Conservation (phyloP, 2,888 invertebrate genomes). For the Harpagoxenus sublaevis region DNA sequence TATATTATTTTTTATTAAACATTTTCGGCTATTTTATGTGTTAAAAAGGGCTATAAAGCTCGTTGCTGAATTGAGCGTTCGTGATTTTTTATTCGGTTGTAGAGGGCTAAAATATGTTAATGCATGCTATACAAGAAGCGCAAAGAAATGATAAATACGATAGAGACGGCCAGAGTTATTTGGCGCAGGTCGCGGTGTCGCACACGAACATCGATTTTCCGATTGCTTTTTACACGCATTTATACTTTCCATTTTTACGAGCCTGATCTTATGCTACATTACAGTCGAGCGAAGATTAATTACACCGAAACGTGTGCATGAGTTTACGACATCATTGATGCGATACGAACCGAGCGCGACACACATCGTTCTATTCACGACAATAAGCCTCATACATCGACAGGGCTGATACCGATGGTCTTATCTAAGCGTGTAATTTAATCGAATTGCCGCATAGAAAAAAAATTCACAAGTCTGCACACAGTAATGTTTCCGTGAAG, state of each 20-base stretch:
- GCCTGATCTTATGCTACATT: constrained; percentile 9
- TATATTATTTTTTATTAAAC: background rate
- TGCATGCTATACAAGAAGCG: background rate
- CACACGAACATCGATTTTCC: constrained; percentile 13
- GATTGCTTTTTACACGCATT: constrained; percentile 19
- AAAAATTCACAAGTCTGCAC: constrained; percentile 13
- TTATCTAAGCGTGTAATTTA: constrained; percentile 20
- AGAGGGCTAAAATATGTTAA: constrained; percentile 18
- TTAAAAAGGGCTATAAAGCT: background rate
- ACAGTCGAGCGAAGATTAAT: constrained; percentile 26
- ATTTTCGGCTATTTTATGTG: background rate
- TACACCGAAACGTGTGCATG: background rate
- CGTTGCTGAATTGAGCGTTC: background rate
- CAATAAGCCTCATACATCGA: constrained; percentile 46
- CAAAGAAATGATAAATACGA: background rate
- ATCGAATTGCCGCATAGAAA: constrained; percentile 26
- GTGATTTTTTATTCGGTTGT: background rate
- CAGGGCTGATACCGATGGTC: constrained; percentile 18
- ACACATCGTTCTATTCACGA: constrained; percentile 45
- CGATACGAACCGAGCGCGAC: constrained; percentile 39
- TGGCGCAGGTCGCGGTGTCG: constrained; percentile 5
- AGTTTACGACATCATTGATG: constrained; percentile 48
- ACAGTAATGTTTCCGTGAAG: constrained; percentile 46
- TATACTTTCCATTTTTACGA: constrained; percentile 22
- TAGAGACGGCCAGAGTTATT: background rate